These are phyloP conservation scores for Pachyuromys duprasi DNA, from an alignment of 2,797 vertebrate species.

Conservation along the genomic window DNA sequence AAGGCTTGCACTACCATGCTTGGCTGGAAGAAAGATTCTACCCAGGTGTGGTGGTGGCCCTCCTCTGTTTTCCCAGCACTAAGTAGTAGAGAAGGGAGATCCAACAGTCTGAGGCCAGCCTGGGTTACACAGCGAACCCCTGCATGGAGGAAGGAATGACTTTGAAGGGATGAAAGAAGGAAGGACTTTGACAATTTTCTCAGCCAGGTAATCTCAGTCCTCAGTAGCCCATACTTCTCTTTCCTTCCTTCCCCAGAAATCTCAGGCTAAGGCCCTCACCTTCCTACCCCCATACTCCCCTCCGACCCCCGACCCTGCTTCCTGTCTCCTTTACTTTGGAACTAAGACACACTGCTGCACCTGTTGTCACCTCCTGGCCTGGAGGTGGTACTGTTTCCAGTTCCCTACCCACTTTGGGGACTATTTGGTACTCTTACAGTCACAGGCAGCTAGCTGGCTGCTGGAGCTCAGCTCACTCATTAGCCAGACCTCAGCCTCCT, in stretches of 20 bases:
- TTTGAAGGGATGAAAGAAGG: not conserved
- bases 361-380: not conserved
- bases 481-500: not conserved
- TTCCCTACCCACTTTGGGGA: not conserved
- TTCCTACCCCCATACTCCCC: no score
- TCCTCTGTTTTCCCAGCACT: not conserved
- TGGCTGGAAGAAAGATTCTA: not conserved
- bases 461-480: not conserved
- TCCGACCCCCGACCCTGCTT: no score
- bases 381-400: not conserved
- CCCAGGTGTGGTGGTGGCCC: not conserved
- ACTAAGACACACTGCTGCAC: not conserved
- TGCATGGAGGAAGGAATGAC: no score
- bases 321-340: not conserved
- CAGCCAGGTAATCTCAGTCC: not conserved
- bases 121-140: not conserved
- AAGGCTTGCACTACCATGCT: no score
- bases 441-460: not conserved
- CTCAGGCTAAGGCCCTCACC: not conserved
- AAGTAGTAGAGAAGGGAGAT: not conserved
- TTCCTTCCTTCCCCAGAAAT: not conserved
- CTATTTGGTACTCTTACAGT: not conserved
- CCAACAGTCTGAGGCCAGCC: no score
- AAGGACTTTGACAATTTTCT: not conserved
- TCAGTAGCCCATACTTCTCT: not conserved